Evolutionary conservation across 2,113 vertebrate genomes (phyloP), one percentile per base, ranked within the genome.

Genomic region (Xiphorhynchus elegans): DNA sequence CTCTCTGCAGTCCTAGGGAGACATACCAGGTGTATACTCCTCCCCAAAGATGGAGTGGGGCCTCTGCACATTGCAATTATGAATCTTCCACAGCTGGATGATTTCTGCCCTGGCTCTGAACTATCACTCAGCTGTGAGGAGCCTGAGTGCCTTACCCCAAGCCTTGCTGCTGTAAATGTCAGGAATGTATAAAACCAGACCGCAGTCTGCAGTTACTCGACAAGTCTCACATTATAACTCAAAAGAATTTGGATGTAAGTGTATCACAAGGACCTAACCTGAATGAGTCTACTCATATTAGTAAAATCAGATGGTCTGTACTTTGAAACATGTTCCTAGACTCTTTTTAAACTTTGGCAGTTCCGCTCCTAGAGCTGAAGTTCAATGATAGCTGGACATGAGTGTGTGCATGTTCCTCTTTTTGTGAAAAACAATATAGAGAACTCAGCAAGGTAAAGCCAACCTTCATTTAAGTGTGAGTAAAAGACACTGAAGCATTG

Each of bases 61-160:
- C 95, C 81, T 90, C 76, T 66, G 60, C 89, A 98, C 96, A 89
- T 95, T 96, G 93, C 91, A 95, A 37, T 96, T 96, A 98, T 98
- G 98, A 97, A 98, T 99, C 98, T 98, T 98, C 95, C 96, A 97
- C 94, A 97, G 96, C 90, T 95, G 95, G 97, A 96, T 97, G 94
- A 89, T 97, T 98, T 94, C 96, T 95, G 94, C 91, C 78, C 87
- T 74, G 20, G 35, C 17, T 66, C 79, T 97, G 92, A 97, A 83
- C 95, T 78, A 37, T 78, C 46, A 73, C 53, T 91, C 55, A 60
- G 87, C 77, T 93, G 39, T 25, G 81, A 63, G 31, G 83, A 94
- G 82, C 47, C 84, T 81, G 67, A 84, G 56, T 39, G 91, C 74
- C 46, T 96, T 73, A 72, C 70, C 3, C 5, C 47, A 69, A 74